Conservation (phyloP, 2,797 vertebrate genomes). For the Myoxocephalus aenaeus region DNA sequence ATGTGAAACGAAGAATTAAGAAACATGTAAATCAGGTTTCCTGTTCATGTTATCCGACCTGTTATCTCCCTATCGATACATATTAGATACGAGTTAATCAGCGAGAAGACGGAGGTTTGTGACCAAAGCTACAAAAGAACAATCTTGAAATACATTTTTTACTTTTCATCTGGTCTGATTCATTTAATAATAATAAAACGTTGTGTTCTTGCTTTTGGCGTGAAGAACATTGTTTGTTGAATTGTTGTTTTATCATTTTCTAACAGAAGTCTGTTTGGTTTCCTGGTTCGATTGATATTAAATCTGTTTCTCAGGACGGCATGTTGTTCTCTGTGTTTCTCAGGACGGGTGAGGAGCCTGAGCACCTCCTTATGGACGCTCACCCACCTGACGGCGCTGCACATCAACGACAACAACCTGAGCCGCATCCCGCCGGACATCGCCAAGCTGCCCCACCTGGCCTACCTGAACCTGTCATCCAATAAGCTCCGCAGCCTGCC, state of each 20-base stretch:
- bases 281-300: not conserved
- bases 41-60: not conserved
- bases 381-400: slow-evolving; percentile 98
- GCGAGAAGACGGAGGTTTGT: not conserved
- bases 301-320: slow-evolving; percentile 83
- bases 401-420: slow-evolving; percentile 98
- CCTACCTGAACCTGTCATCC: slow-evolving; percentile 99
- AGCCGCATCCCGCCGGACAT: slow-evolving; percentile 98
- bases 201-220: no score
- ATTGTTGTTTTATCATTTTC: not conserved
- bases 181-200: no score
- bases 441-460: slow-evolving; percentile 97
- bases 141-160: no score
- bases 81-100: no score
- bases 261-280: not conserved
- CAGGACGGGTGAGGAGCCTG: slow-evolving; percentile 95
- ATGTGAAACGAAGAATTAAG: not conserved
- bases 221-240: no score
- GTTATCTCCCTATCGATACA: no score
- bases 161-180: no score
- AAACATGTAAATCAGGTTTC: not conserved
- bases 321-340: not conserved
- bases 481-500: slow-evolving; percentile 99
- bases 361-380: slow-evolving; percentile 96
- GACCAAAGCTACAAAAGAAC: not conserved